Base-by-base conservation (phyloP, 1,140 invertebrate species). In the Ceratosolen fusciceps region DNA sequence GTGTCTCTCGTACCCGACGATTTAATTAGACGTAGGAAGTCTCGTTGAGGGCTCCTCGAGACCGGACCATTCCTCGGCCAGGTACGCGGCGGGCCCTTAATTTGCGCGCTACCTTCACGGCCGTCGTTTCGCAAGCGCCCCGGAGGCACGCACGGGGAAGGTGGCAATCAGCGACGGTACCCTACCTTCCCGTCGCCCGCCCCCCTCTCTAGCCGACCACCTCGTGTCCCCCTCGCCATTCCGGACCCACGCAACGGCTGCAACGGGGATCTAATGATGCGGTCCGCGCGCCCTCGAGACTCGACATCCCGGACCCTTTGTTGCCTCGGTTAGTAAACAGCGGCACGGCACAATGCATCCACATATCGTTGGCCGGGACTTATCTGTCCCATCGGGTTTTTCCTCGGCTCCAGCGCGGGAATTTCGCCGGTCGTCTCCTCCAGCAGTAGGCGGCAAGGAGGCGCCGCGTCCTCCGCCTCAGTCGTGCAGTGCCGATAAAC, bases 1-100 rank as follows among this genome's bases (percentile, higher is more conserved):
- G 60, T 65, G 26, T 24, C 19, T n/a, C 49, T 49, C 70, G 43
- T 54, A 49, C 47, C 10, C 70, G 19, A 72, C n/a, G 47, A 54
- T 72, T 72, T 72, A 16, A 34, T 72, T 54, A 54, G 31, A 24
- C 49, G 70, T 29, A n/a, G 47, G 29, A 19, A 19, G 0, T 8
- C 1, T 12, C 19, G 1, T 21, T 19, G 29, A 19, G 26, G 0
- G n/a, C 1, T 12, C 19, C 9, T 21, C 31, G 31, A 26, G n/a
- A 2, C 1, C 31, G 31, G 31, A 9, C 29, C 2, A 0, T n/a
- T 34, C 14, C 14, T n/a, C 34, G n/a, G n/a, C n/a, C n/a, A n/a
- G n/a, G n/a, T n/a, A n/a, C n/a, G n/a, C 29, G 10, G 12, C n/a
- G n/a, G 21, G n/a, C 14, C n/a, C 21, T 24, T 3, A 16, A 26